These are phyloP conservation scores for Seriola quinqueradiata DNA, from an alignment of 2,113 vertebrate species.

Conservation along the genomic window DNA sequence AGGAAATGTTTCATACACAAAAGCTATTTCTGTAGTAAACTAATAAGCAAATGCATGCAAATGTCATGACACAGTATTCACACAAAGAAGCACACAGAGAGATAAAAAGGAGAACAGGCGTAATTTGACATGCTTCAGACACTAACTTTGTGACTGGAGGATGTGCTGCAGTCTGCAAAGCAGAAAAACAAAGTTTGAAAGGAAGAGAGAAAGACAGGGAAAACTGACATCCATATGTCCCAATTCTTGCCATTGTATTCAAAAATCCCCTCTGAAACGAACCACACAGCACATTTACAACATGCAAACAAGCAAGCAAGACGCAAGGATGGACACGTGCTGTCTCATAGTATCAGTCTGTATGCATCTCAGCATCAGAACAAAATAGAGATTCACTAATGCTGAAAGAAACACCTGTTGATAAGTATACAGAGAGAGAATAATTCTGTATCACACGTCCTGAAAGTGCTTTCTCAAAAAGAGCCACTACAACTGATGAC, in stretches of 20 bases:
- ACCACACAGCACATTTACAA: conserved; percentile 16
- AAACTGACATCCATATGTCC: neutral
- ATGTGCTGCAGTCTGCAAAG: conserved; percentile 68
- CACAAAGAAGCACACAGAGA: neutral
- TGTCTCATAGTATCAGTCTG: neutral
- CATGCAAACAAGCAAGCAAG: conserved; percentile 56
- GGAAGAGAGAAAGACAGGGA: conserved; percentile 27
- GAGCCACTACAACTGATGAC: too few species aligned
- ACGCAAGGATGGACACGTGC: conserved; percentile 26
- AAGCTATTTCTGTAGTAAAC: neutral
- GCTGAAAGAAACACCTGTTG: neutral
- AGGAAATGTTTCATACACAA: neutral
- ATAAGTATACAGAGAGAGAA: neutral
- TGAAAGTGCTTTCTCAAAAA: neutral
- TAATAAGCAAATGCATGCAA: conserved; percentile 37
- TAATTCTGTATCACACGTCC: neutral
- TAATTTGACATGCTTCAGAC: conserved; percentile 52
- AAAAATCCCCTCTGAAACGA: conserved; percentile 65
- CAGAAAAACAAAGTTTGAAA: conserved; percentile 49
- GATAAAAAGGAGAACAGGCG: neutral
- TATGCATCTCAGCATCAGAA: neutral
- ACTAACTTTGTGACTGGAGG: conserved; percentile 77
- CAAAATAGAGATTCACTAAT: neutral
- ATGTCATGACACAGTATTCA: neutral
- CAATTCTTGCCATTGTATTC: neutral